Percentiles rank a stretch among this genome's conserved stretches.
phyloP scores from a whole-genome alignment of 2,888 invertebrate genomes.

The Dasysyrphus tricinctus region DNA sequence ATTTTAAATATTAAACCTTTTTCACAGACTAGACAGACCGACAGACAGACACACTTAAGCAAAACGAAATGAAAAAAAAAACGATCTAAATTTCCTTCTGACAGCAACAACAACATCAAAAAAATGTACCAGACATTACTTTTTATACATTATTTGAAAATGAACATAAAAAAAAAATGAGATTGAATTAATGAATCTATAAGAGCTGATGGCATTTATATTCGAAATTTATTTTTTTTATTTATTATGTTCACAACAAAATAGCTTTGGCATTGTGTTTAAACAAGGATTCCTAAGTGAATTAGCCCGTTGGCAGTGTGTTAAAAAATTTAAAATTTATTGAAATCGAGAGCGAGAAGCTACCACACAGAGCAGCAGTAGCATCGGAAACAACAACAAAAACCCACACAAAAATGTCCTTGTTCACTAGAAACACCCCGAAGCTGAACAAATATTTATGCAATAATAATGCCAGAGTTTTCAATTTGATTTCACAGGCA shows the following conservation, averaged over 20 bases:
- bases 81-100: not conserved
- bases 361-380: not conserved
- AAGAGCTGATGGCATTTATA: slow-evolving; percentile 58
- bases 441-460: slow-evolving; percentile 60
- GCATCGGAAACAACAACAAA: not conserved
- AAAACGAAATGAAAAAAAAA: not conserved
- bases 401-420: slow-evolving; percentile 31
- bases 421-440: slow-evolving; percentile 17
- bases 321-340: slow-evolving; percentile 67
- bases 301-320: slow-evolving; percentile 55
- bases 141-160: slow-evolving; percentile 17
- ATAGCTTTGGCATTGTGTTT: slow-evolving; percentile 44
- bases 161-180: slow-evolving; percentile 17
- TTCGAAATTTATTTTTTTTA: slow-evolving; percentile 3
- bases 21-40: slow-evolving; percentile 16
- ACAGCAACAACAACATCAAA: not conserved
- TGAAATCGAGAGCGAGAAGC: slow-evolving; percentile 55
- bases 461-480: slow-evolving; percentile 72
- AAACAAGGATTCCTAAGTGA: slow-evolving; percentile 55
- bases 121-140: slow-evolving; percentile 9
- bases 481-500: slow-evolving; percentile 67
- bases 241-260: slow-evolving; percentile 26
- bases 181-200: slow-evolving; percentile 64
- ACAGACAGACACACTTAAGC: not conserved
- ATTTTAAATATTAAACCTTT: slow-evolving; percentile 29